A percentile compares a stretch with the other conserved stretches of the same genome.
These are phyloP conservation scores for Xiphophorus couchianus DNA, from an alignment of 2,113 vertebrate genomes.

Conservation along the genomic window DNA sequence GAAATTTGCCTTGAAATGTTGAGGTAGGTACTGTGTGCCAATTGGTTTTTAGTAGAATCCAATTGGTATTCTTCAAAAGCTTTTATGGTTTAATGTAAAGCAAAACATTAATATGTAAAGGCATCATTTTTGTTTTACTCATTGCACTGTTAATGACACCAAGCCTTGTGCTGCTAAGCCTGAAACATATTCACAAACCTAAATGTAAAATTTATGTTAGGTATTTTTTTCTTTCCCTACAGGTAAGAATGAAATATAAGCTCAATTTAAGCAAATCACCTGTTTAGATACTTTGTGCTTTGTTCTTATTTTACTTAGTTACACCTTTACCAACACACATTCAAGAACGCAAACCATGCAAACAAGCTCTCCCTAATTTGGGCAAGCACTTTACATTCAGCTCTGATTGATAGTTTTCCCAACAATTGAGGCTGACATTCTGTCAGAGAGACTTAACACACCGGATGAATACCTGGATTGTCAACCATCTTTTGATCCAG, in stretches of 20 bases:
- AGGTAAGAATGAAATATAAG: background rate
- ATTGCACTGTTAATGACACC: too few relatives aligned
- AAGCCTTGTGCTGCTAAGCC: too few relatives aligned
- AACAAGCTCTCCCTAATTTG: background rate
- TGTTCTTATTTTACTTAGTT: background rate
- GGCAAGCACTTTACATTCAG: background rate
- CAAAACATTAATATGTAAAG: too few relatives aligned
- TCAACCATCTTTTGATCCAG: conserved; percentile 29
- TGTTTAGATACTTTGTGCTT: too few relatives aligned
- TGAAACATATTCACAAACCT: too few relatives aligned
- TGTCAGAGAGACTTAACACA: conserved; percentile 37
- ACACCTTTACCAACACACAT: background rate
- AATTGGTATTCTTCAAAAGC: too few relatives aligned
- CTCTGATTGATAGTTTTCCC: conserved; percentile 17
- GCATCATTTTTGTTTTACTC: too few relatives aligned
- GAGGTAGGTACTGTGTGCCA: too few relatives aligned
- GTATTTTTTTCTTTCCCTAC: background rate
- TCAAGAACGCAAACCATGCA: background rate
- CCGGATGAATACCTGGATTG: background rate
- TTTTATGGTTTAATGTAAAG: too few relatives aligned
- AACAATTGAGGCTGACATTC: conserved; percentile 23
- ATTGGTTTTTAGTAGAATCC: too few relatives aligned
- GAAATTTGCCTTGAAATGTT: too few relatives aligned
- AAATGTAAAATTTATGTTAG: background rate
- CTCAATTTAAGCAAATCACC: too few relatives aligned